phyloP scores from a whole-genome alignment of 2,113 vertebrate species.

The Eurystomus gularis region DNA sequence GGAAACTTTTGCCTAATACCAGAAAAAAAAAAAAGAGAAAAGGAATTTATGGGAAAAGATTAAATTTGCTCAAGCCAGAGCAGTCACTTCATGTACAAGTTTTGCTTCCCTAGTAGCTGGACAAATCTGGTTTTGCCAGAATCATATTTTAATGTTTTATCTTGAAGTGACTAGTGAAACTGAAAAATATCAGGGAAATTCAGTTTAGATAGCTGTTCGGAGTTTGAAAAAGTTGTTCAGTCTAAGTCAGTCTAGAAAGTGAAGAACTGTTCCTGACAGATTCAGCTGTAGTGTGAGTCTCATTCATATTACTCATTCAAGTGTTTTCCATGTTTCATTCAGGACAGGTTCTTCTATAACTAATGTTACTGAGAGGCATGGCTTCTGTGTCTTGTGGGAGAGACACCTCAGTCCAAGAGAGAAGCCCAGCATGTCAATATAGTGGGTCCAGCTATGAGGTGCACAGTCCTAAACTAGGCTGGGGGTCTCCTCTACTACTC shows the following conservation, averaged over 20 bases:
- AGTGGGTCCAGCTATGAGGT: background rate
- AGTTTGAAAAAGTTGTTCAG: background rate
- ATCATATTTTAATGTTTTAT: slow-evolving; percentile 29
- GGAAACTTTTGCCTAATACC: background rate
- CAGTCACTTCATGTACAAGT: background rate
- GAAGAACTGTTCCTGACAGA: background rate
- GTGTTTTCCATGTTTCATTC: background rate
- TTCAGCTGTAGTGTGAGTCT: background rate
- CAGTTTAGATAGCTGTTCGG: background rate
- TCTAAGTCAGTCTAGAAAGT: background rate
- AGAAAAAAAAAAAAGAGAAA: background rate
- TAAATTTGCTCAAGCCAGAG: background rate
- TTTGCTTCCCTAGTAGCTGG: background rate
- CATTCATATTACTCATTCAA: background rate
- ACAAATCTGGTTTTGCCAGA: slow-evolving; percentile 1
- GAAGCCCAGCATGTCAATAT: fast-evolving
- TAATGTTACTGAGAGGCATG: background rate
- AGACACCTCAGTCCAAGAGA: background rate
- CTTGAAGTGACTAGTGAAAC: background rate
- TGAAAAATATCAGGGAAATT: background rate
- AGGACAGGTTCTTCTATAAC: background rate
- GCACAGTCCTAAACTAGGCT: background rate
- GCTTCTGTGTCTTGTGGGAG: background rate
- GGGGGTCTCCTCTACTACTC: background rate
- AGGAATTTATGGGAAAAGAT: background rate